Evolutionary conservation across 64 coral and sea anemone genomes (phyloP).

Genomic region (Trachythela sp.): DNA sequence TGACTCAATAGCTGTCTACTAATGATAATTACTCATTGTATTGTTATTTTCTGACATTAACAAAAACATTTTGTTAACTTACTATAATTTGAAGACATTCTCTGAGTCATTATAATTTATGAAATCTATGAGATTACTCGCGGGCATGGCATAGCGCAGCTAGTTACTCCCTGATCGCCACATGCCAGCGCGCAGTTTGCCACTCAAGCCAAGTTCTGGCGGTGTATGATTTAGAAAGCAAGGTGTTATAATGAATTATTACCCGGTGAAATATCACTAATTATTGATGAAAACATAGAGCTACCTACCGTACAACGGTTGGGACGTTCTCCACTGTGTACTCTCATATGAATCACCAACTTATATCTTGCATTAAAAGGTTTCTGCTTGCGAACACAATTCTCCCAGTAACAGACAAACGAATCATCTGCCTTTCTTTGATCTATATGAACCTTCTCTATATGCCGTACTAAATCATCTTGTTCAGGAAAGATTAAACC

Average conservation of each 20-base stretch:
- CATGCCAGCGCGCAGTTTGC: neutral
- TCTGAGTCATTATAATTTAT: neutral
- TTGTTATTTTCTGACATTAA: neutral
- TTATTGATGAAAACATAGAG: slow-evolving; percentile 5
- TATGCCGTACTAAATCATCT: slow-evolving; percentile 92
- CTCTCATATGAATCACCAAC: slow-evolving; percentile 96
- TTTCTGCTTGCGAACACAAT: slow-evolving; percentile 73
- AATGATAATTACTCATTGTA: neutral
- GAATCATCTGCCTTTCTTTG: slow-evolving; percentile 95
- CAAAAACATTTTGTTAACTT: neutral
- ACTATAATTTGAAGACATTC: neutral
- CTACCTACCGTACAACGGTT: slow-evolving; percentile 95
- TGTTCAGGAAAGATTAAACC: slow-evolving; percentile 72
- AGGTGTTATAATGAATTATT: slow-evolving; percentile 2
- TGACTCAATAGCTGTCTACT: neutral
- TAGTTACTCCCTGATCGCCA: too few species aligned
- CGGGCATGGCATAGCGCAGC: too few species aligned
- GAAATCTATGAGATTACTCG: too few species aligned
- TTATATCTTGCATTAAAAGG: slow-evolving; percentile 95
- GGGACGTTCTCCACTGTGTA: slow-evolving; percentile 92
- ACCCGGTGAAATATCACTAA: slow-evolving; percentile 1
- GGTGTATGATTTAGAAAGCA: neutral
- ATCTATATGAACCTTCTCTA: slow-evolving; percentile 99
- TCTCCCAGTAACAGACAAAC: slow-evolving; percentile 94
- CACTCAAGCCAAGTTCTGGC: too few species aligned